These are phyloP conservation scores for Bombyx huttoni DNA, from an alignment of 2,888 invertebrate genomes.

Conservation along the genomic window DNA sequence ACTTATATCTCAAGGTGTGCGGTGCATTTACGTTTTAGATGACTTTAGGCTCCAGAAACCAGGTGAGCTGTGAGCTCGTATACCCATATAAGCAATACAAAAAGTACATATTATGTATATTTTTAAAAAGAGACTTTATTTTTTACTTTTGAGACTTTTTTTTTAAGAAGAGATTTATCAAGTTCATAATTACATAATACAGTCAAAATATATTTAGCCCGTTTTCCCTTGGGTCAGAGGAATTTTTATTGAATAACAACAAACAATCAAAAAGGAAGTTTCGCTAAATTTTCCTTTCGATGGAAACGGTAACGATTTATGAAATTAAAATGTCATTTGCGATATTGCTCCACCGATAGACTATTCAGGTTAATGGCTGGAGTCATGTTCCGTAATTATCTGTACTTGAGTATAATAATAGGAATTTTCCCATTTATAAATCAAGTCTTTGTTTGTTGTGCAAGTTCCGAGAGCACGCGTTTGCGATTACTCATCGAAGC, in stretches of 20 bases:
- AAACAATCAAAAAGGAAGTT: conserved; percentile 22
- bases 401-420: conserved; percentile 40
- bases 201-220: not conserved
- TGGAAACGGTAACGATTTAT: conserved; percentile 36
- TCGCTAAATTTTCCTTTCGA: conserved; percentile 60
- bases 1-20: too few relatives aligned
- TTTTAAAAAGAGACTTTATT: too few relatives aligned
- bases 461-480: conserved; percentile 25
- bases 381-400: conserved; percentile 34
- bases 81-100: too few relatives aligned
- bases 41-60: too few relatives aligned
- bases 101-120: too few relatives aligned
- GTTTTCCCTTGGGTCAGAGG: conserved; percentile 19
- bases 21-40: too few relatives aligned
- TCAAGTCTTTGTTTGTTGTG: conserved; percentile 30
- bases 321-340: conserved; percentile 54
- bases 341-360: conserved; percentile 35
- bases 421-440: conserved; percentile 64
- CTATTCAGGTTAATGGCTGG: conserved; percentile 46
- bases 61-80: too few relatives aligned
- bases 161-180: too few relatives aligned
- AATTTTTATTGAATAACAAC: conserved; percentile 26
- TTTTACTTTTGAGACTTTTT: too few relatives aligned
- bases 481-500: conserved; percentile 19
- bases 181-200: too few relatives aligned